Conservation (phyloP, 1,140 invertebrate genomes). For the Pachyrhynchus sulphureomaculatus region DNA sequence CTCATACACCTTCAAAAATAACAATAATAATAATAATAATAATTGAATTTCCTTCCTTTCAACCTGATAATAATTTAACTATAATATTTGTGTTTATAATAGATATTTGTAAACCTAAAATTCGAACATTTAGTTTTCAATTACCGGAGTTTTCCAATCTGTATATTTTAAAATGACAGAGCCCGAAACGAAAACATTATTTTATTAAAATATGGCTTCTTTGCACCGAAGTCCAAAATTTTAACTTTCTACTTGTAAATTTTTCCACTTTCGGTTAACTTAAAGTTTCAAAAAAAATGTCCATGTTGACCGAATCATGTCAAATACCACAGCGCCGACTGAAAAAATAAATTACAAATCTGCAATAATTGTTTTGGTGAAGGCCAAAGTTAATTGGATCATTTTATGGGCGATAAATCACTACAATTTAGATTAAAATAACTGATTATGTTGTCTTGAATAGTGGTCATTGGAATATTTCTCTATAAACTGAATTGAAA, state of each 20-base stretch:
- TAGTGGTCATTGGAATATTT: no score
- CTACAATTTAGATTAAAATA: not conserved
- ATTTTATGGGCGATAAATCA: not conserved
- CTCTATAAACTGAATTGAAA: no score
- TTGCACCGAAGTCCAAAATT: constrained; percentile 5
- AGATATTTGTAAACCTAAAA: no score
- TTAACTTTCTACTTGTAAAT: not conserved
- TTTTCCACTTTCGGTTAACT: not conserved
- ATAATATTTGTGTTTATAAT: no score
- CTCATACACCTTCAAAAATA: no score
- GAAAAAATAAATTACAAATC: constrained; percentile 2
- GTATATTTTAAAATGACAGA: not conserved
- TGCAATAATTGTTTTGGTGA: not conserved
- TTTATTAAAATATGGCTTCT: constrained; percentile 3
- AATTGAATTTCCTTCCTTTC: no score
- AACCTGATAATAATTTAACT: no score
- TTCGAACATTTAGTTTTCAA: no score
- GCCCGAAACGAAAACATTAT: not conserved
- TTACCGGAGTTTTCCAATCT: no score
- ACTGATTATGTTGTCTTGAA: no score
- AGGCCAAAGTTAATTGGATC: not conserved
- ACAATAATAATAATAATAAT: no score
- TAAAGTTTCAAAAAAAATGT: constrained; percentile 17
- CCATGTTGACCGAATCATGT: not conserved
- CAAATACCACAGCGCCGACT: constrained; percentile 8